A percentile compares a stretch with the other conserved stretches of the same genome.
These are phyloP conservation scores for Myodes glareolus DNA, from an alignment of 2,113 vertebrate genomes.

Conservation along the genomic window DNA sequence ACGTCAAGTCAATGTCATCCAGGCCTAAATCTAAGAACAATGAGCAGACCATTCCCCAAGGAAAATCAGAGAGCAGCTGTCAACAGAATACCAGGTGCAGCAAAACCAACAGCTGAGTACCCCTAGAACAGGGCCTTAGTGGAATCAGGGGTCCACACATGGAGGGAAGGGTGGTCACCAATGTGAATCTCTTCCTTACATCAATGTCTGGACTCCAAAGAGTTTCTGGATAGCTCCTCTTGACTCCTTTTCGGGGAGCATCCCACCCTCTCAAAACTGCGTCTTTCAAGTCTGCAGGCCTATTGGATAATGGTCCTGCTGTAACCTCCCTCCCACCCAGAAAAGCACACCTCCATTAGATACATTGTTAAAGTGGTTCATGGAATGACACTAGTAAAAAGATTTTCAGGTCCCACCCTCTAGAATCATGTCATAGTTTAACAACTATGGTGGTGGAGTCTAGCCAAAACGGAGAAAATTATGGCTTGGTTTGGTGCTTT, in stretches of 20 bases:
- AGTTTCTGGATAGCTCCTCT: background rate
- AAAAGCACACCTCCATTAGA: background rate
- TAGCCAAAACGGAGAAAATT: background rate
- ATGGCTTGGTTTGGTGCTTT: constrained; percentile 2
- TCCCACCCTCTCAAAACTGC: background rate
- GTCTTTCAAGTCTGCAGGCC: background rate
- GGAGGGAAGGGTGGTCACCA: background rate
- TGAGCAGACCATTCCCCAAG: background rate
- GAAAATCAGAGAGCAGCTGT: background rate
- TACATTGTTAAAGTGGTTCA: background rate
- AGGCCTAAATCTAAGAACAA: constrained; percentile 9
- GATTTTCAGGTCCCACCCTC: background rate
- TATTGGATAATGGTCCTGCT: background rate
- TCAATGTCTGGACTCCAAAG: background rate
- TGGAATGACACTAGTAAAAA: constrained; percentile 8
- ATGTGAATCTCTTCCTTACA: background rate
- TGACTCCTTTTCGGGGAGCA: background rate
- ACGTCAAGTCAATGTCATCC: constrained; percentile 2
- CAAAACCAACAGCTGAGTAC: background rate
- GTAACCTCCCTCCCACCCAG: background rate
- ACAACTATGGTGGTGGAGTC: background rate
- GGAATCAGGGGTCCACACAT: background rate
- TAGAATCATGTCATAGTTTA: constrained; percentile 20
- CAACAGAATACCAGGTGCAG: background rate
- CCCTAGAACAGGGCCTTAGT: background rate